Evolutionary conservation across 2,113 vertebrate genomes (phyloP), one percentile per base, ranked within the genome.

Genomic region (Notothenia rossii): DNA sequence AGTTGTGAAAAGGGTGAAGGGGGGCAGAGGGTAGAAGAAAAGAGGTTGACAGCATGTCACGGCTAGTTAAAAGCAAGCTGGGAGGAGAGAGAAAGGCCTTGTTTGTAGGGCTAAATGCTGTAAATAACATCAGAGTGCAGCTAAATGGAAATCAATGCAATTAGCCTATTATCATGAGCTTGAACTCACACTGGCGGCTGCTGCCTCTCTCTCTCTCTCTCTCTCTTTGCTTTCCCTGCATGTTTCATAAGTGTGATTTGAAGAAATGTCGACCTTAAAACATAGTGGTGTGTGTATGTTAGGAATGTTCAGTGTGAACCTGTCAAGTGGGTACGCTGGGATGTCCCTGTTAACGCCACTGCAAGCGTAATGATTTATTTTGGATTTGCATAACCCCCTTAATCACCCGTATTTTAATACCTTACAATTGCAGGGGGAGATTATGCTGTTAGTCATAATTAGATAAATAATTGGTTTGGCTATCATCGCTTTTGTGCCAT

Each of bases 381-480:
- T 90, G 82, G 80, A 96, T 97, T 97, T 96, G 95, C 95, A 96
- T 96, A 97, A 96, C 96, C 95, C 94, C 93, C 95, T 95, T 96
- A 96, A 97, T 97, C 96, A 96, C 95, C 95, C 94, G 43, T 92
- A 94, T 96, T 97, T 97, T 95, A 97, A 96, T 96, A 96, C 95
- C 95, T 96, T 95, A 94, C 96, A 95, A 96, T 96, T 96, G 95
- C 90, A 93, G 59, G 93, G 93, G 95, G 96, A 96, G 95, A 97
- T 97, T 96, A 96, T 96, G 96, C 96, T 95, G 96, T 97, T 97
- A 97, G 96, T 98, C 96, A 97, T 98, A 97, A 98, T 98, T 98
- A 97, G 96, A 97, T 96, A 96, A 97, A 98, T 98, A 98, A 97
- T 98, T 97, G 96, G 93, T 96, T 97, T 97, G 96, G 97, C 95